Conservation (phyloP, 1,140 invertebrate species). For the Dryas iulia region DNA sequence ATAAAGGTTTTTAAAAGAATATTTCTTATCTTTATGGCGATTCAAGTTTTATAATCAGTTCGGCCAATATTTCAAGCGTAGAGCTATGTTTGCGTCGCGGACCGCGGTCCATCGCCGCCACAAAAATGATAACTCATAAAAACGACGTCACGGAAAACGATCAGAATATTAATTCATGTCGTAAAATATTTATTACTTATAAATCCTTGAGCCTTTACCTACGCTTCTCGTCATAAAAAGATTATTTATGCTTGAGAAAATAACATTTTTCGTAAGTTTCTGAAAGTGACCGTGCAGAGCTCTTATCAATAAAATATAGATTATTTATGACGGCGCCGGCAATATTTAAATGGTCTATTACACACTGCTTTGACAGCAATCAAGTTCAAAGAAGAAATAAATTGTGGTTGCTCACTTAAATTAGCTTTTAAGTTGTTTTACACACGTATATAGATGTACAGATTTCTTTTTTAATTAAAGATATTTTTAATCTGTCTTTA, state of each 20-base stretch:
- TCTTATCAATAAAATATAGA: conserved; percentile 72
- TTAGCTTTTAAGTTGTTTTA: neutral
- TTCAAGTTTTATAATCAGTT: conserved; percentile 69
- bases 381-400: conserved; percentile 17
- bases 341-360: conserved; percentile 35
- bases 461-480: too few relatives aligned
- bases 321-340: conserved; percentile 67
- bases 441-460: too few relatives aligned
- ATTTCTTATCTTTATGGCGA: conserved; percentile 64
- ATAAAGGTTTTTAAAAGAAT: conserved; percentile 62
- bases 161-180: conserved; percentile 80
- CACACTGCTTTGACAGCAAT: conserved; percentile 27
- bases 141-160: conserved; percentile 78
- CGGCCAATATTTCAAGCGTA: conserved; percentile 61
- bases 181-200: conserved; percentile 80
- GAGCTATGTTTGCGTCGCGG: conserved; percentile 50
- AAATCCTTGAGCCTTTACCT: conserved; percentile 80
- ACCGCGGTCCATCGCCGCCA: conserved; percentile 56
- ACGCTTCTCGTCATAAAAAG: conserved; percentile 79
- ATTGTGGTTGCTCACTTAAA: neutral
- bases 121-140: conserved; percentile 79
- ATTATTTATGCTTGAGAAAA: conserved; percentile 78
- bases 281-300: conserved; percentile 60
- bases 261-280: conserved; percentile 78
- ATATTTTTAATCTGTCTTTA: too few relatives aligned